phyloP scores from a whole-genome alignment of 2,888 invertebrate genomes.

The Pseudococcus viburni region DNA sequence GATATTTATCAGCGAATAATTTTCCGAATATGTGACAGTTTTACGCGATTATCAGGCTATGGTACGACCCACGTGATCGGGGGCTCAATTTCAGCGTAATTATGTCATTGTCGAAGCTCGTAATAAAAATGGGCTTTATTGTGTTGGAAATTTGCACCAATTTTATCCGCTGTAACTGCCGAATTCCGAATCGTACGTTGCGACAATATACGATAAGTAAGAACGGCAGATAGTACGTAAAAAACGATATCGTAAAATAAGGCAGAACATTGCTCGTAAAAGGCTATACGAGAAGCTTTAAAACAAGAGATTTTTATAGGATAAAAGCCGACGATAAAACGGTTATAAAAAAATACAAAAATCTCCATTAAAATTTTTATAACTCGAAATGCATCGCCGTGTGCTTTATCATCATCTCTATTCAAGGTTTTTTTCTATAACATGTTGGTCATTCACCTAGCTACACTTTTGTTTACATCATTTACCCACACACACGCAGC shows the following conservation, averaged over 20 bases:
- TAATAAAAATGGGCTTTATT: background rate
- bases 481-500: background rate
- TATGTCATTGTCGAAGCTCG: background rate
- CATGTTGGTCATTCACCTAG: conserved; percentile 49
- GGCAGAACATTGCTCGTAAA: conserved; percentile 16
- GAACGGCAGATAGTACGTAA: background rate
- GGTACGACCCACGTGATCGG: too few species aligned
- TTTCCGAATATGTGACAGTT: background rate
- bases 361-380: conserved; percentile 56
- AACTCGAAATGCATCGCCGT: background rate
- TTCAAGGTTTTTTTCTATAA: conserved; percentile 13
- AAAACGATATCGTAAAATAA: conserved; percentile 35
- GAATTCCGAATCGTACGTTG: conserved; percentile 22
- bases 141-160: conserved; percentile 10
- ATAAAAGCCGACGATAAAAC: conserved; percentile 50
- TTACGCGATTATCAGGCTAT: background rate
- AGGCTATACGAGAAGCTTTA: conserved; percentile 24
- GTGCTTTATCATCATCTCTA: conserved; percentile 45
- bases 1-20: background rate
- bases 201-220: background rate
- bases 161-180: background rate
- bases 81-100: background rate
- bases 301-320: conserved; percentile 45
- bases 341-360: conserved; percentile 43
- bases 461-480: conserved; percentile 1